phyloP scores from a whole-genome alignment of 2,113 vertebrate species.

The Proterorhinus semilunaris region DNA sequence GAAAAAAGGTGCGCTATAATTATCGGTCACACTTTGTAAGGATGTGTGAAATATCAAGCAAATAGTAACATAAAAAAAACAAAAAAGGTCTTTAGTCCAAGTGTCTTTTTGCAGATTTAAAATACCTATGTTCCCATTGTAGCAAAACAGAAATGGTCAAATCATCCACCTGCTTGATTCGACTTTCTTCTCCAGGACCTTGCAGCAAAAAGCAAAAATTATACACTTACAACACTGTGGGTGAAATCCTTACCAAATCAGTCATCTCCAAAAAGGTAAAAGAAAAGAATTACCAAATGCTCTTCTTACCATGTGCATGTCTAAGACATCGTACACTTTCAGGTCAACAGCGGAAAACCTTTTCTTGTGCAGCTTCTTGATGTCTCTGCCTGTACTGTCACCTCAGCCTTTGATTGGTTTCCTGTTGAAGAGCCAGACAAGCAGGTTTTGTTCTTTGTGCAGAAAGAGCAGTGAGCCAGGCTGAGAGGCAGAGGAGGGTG shows the following conservation, averaged over 20 bases:
- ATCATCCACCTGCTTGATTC: conserved; percentile 5
- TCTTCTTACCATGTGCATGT: neutral
- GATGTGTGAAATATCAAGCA: conserved; percentile 1
- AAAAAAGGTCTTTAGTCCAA: neutral
- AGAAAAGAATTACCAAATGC: conserved; percentile 4
- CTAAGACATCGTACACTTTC: conserved; percentile 21
- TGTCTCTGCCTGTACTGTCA: conserved; percentile 12
- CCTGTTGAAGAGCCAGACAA: conserved; percentile 69
- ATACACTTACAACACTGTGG: neutral
- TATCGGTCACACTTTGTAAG: neutral
- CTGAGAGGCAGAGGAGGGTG: conserved; percentile 19
- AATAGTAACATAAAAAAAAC: neutral
- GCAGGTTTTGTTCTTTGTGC: conserved; percentile 72
- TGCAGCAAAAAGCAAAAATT: neutral
- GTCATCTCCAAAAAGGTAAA: neutral
- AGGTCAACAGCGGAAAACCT: conserved; percentile 31
- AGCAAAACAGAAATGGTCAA: conserved; percentile 11
- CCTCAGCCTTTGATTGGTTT: conserved; percentile 63
- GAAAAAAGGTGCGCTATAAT: conserved; percentile 17
- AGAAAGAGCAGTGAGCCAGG: conserved; percentile 28
- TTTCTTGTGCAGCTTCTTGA: conserved; percentile 22
- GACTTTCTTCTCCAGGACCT: neutral
- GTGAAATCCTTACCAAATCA: neutral
- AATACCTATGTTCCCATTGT: conserved; percentile 5
- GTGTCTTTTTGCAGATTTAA: neutral